Evolutionary conservation across 2,113 vertebrate genomes (phyloP).

Genomic region (Petaurus breviceps): DNA sequence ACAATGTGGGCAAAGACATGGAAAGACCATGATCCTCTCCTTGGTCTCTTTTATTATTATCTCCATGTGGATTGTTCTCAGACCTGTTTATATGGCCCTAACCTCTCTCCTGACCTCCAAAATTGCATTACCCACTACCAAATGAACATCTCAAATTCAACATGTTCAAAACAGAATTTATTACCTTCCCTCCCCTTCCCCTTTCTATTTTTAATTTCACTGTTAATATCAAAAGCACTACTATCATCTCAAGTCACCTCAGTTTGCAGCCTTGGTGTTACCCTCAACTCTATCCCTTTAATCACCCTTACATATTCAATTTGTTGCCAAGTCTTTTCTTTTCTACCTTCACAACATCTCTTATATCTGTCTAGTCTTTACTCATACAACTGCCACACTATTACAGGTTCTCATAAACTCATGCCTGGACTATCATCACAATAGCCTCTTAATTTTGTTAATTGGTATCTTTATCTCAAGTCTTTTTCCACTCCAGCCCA

Average conservation of each 20-base stretch:
- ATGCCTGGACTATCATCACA: background rate
- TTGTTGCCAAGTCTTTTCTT: background rate
- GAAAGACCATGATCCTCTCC: background rate
- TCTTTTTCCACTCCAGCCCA: background rate
- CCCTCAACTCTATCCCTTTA: background rate
- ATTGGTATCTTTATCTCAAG: background rate
- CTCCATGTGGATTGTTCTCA: background rate
- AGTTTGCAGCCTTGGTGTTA: background rate
- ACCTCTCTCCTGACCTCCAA: background rate
- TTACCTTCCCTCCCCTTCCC: background rate
- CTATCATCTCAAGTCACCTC: background rate
- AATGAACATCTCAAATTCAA: background rate
- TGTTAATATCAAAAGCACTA: background rate
- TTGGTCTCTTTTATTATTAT: background rate
- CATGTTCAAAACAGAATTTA: background rate
- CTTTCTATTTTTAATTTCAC: background rate
- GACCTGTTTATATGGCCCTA: background rate
- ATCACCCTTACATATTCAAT: background rate
- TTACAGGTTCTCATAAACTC: background rate
- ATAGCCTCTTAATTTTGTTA: background rate
- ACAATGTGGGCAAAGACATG: background rate
- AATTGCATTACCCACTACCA: background rate
- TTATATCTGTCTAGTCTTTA: background rate
- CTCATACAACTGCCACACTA: too few species aligned
- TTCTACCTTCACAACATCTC: background rate